Evolutionary conservation across 2,888 invertebrate species (phyloP).

Genomic region (Abrostola triplasia): DNA sequence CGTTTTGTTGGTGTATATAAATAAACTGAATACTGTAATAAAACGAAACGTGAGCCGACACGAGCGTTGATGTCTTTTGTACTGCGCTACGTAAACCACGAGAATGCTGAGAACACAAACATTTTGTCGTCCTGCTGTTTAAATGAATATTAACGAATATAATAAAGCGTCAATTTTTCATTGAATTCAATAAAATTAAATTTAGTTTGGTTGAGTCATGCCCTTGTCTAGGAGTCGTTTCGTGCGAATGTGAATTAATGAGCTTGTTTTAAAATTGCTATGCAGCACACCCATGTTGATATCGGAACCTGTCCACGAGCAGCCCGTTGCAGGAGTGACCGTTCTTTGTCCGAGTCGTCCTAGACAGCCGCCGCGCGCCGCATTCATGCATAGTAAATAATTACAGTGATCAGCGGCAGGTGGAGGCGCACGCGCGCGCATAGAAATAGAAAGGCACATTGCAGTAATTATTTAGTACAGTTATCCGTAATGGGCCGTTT

Average conservation of each 20-base stretch:
- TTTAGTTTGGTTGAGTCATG: conserved; percentile 61
- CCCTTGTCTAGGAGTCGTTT: conserved; percentile 70
- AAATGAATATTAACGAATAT: conserved; percentile 16
- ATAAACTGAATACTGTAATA: conserved; percentile 12
- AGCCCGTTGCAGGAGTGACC: conserved; percentile 76
- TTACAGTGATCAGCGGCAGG: conserved; percentile 87
- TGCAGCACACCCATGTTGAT: conserved; percentile 81
- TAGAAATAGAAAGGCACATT: conserved; percentile 88
- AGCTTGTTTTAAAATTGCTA: conserved; percentile 77
- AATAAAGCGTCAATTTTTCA: conserved; percentile 40
- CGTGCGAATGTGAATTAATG: conserved; percentile 77
- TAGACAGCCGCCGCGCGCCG: conserved; percentile 80
- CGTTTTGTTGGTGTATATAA: conserved; percentile 7
- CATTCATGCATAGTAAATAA: conserved; percentile 89
- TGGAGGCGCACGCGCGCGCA: conserved; percentile 84
- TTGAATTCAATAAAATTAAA: conserved; percentile 48
- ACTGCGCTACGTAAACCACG: conserved; percentile 23
- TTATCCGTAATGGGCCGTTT: conserved; percentile 87
- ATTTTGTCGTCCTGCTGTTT: conserved; percentile 9
- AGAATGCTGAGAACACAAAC: background rate
- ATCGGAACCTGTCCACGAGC: conserved; percentile 79
- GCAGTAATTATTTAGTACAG: conserved; percentile 88
- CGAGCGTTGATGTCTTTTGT: conserved; percentile 65
- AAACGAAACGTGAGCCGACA: conserved; percentile 4
- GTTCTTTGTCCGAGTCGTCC: conserved; percentile 86